Conservation (phyloP, 1,140 invertebrate genomes). For the Patella vulgata region DNA sequence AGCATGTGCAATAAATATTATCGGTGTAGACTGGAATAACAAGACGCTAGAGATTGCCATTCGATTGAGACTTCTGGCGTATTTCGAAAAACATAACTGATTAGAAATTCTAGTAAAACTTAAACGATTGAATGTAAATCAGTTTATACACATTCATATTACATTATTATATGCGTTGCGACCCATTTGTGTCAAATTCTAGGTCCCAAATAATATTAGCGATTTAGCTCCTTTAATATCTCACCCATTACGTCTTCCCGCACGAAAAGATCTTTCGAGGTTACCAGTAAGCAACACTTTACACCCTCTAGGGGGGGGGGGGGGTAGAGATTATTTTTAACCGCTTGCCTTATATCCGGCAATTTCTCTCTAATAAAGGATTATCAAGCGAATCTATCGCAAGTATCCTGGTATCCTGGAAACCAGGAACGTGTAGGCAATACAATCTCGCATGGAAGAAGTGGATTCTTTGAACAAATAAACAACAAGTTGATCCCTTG, state of each 20-base stretch:
- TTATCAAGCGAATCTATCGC: constrained; percentile 15
- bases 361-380: constrained; percentile 8
- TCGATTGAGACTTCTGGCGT: no score
- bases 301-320: constrained; percentile 13
- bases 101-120: constrained; percentile 11
- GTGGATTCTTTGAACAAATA: no score
- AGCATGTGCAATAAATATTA: no score
- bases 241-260: constrained; percentile 13
- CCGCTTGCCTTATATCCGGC: constrained; percentile 30
- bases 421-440: constrained; percentile 16
- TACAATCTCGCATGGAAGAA: constrained; percentile 22
- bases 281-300: neutral
- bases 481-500: constrained; percentile 16
- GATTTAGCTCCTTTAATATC: no score
- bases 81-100: no score
- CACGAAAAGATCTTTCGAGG: neutral
- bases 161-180: no score
- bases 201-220: no score
- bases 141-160: no score
- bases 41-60: no score
- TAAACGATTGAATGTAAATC: constrained; percentile 10
- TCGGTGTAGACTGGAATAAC: no score
- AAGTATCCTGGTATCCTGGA: constrained; percentile 25
- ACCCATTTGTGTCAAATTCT: no score
- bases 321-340: constrained; percentile 16